These are phyloP conservation scores for Hydropotes inermis DNA, from an alignment of 2,113 vertebrate species.

Conservation along the genomic window DNA sequence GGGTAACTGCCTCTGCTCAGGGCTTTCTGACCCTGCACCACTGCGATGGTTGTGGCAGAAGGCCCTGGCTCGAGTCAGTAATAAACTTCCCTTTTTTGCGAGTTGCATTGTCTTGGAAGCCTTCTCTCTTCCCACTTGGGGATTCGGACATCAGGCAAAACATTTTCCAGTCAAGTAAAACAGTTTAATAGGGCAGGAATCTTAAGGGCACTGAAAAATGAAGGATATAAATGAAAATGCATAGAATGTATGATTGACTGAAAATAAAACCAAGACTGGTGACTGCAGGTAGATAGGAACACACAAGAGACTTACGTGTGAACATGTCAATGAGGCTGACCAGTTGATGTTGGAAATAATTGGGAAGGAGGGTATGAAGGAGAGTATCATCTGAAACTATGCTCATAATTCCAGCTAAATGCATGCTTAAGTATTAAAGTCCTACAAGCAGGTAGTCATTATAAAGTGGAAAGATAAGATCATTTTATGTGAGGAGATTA, in stretches of 20 bases:
- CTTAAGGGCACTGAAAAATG: neutral
- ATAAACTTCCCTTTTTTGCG: too few relatives aligned
- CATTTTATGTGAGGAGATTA: neutral
- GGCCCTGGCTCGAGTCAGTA: too few relatives aligned
- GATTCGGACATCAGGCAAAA: too few relatives aligned
- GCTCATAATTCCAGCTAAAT: neutral
- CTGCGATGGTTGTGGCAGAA: too few relatives aligned
- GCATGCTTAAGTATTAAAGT: neutral
- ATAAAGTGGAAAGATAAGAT: neutral
- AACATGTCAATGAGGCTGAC: neutral
- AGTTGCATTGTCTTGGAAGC: too few relatives aligned
- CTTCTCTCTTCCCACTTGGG: too few relatives aligned
- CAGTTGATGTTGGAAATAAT: neutral
- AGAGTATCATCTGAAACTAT: neutral
- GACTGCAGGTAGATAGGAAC: neutral
- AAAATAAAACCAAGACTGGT: neutral
- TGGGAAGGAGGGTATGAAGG: neutral
- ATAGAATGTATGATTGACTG: neutral
- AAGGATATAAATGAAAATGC: neutral
- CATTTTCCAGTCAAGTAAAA: neutral
- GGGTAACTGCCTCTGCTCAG: too few relatives aligned
- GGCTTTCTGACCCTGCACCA: too few relatives aligned
- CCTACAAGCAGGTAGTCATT: neutral
- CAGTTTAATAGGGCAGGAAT: neutral
- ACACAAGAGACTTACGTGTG: neutral